Evolutionary conservation across 2,113 vertebrate species (phyloP), one percentile per base, ranked within the genome.

Genomic region (Callaeas wilsoni): DNA sequence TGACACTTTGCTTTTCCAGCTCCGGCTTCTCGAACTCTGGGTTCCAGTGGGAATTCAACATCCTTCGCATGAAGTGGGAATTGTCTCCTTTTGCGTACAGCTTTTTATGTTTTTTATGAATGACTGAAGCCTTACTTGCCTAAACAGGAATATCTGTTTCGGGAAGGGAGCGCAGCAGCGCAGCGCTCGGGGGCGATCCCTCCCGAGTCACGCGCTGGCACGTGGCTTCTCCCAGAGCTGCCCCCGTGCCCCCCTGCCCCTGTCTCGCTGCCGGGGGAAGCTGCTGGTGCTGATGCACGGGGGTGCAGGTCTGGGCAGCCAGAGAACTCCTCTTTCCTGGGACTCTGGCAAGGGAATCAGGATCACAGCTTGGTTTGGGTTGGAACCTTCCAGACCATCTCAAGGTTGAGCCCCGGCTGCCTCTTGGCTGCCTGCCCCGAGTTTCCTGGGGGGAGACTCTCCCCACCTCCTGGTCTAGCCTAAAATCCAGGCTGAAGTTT

Each of bases 51-150:
- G 76, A 80, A 50, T 57, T 60, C 32, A 32, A 4, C 82, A 86
- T 69, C 83, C 50, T 62, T 69, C 4, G 0, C 59, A 4, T 2
- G 7, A 20, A 81, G 88, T 50, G 82, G 74, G 35, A 88, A 50
- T 14, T 18, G 59, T 32, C 84, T 96, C 67, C 2, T 60, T 77
- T 30, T 27, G 63, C 84, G 39, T 35, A 13, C 12, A 69, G 86
- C 91, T 71, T n/a, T n/a, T n/a, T 7, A 52, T 91, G 78, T 4
- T 39, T 89, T 94, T 93, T 92, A 74, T 97, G 93, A 97, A 95
- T 95, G 94, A 82, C 80, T 94, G 87, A 70, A 21, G 82, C 83
- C 67, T n/a, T 47, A 0, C 57, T 65, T 70, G 68, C 90, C 92
- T 69, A 3, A 53, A 15, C 46, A 60, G 90, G 70, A 68, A 29